Evolutionary conservation across 1,140 invertebrate genomes (phyloP).

Genomic region (Ostrea edulis): DNA sequence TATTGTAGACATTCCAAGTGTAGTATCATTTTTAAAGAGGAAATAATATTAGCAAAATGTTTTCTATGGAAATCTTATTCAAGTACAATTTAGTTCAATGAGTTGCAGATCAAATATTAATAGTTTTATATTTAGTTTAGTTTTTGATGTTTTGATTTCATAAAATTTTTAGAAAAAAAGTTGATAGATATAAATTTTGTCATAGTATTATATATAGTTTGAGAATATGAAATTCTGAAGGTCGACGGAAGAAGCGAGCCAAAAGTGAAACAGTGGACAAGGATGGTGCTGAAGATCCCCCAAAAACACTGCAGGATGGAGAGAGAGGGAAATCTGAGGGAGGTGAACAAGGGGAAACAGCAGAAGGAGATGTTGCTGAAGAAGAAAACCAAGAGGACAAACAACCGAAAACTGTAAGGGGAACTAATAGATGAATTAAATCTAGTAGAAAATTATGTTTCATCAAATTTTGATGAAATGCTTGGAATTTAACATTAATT

Average conservation of each 20-base stretch:
- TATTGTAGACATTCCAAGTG: not conserved
- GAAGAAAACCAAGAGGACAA: conserved; percentile 62
- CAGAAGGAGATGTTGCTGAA: conserved; percentile 60
- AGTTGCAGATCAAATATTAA: not conserved
- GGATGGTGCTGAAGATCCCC: conserved; percentile 31
- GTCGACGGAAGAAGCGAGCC: conserved; percentile 24
- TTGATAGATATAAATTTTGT: not conserved
- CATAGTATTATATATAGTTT: not conserved
- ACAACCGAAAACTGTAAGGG: conserved; percentile 69
- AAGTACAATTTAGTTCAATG: not conserved
- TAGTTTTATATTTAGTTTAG: not conserved
- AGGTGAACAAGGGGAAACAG: conserved; percentile 59
- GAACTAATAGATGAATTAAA: not conserved
- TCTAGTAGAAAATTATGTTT: too few relatives aligned
- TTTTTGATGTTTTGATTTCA: not conserved
- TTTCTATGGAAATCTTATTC: not conserved
- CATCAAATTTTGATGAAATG: too few relatives aligned
- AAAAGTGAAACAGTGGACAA: conserved; percentile 45
- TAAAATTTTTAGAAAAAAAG: not conserved
- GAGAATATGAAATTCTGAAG: not conserved
- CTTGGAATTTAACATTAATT: too few relatives aligned
- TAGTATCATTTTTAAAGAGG: not conserved
- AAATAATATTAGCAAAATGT: not conserved
- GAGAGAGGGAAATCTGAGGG: conserved; percentile 49
- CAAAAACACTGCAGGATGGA: conserved; percentile 41